phyloP scores from a whole-genome alignment of 2,797 vertebrate species.

The Luscinia megarhynchos region DNA sequence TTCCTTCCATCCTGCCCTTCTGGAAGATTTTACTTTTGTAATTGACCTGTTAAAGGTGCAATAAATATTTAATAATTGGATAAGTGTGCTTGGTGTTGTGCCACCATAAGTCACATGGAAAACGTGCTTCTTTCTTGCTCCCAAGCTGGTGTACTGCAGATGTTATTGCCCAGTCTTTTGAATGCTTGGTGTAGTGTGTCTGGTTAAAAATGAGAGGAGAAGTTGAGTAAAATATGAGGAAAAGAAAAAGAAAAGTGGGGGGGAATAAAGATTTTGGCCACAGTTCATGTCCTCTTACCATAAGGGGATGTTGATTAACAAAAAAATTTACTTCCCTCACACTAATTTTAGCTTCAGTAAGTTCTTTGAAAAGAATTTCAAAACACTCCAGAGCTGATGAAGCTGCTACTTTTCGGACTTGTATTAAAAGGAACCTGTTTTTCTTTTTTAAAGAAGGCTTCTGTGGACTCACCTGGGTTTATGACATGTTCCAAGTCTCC shows the following conservation, averaged over 20 bases:
- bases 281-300: neutral
- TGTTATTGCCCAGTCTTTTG: neutral
- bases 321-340: neutral
- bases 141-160: neutral
- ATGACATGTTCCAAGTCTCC: neutral
- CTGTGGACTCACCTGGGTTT: neutral
- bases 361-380: neutral
- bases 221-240: neutral
- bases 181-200: rapidly evolving
- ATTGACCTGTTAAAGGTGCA: neutral
- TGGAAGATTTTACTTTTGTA: neutral
- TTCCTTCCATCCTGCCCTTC: conserved; percentile 2
- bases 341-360: neutral
- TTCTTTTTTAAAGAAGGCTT: neutral
- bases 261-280: neutral
- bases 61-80: conserved; percentile 12
- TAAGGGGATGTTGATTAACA: neutral
- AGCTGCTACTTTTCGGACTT: neutral
- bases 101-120: neutral
- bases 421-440: neutral
- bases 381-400: neutral
- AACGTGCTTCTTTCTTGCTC: neutral
- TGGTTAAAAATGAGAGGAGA: neutral
- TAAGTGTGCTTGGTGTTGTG: neutral
- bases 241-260: neutral